These are phyloP conservation scores for Lymantria dispar DNA, from an alignment of 2,888 invertebrate genomes.

Conservation along the genomic window DNA sequence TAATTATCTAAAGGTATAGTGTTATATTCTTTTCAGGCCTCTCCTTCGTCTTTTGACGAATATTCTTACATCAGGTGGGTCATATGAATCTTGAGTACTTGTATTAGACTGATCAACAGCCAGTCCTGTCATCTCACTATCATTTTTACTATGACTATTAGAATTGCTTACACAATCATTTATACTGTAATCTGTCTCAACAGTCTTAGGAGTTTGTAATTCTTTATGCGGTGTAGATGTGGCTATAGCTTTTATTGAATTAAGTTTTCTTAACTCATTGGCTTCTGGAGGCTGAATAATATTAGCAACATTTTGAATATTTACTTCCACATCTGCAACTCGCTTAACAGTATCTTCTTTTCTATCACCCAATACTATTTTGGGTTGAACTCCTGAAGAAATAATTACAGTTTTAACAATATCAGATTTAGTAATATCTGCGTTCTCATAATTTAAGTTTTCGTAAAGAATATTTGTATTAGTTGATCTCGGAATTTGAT, in stretches of 20 bases:
- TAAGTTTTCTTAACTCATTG: conserved; percentile 19
- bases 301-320: conserved; percentile 10
- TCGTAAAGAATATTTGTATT: conserved; percentile 15
- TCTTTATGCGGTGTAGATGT: conserved; percentile 66
- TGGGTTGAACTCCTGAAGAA: conserved; percentile 54
- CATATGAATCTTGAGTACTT: conserved; percentile 33
- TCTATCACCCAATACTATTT: conserved; percentile 8
- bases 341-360: conserved; percentile 2
- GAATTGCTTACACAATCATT: conserved; percentile 26
- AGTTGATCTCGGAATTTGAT: conserved; percentile 3
- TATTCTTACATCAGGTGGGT: conserved; percentile 68
- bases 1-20: too few species aligned
- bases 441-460: conserved; percentile 25
- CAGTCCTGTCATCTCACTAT: conserved; percentile 11
- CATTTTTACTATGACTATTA: conserved; percentile 20
- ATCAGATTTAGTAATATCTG: conserved; percentile 27
- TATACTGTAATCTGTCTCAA: conserved; percentile 10
- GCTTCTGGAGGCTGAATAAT: conserved; percentile 6
- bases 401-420: conserved; percentile 58
- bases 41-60: conserved; percentile 61
- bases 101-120: conserved; percentile 26
- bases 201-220: conserved; percentile 8
- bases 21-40: conserved; percentile 38
- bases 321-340: conserved; percentile 2
- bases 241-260: conserved; percentile 50